These are phyloP conservation scores for Magallana nippona DNA, from an alignment of 2,888 invertebrate species.

Conservation along the genomic window DNA sequence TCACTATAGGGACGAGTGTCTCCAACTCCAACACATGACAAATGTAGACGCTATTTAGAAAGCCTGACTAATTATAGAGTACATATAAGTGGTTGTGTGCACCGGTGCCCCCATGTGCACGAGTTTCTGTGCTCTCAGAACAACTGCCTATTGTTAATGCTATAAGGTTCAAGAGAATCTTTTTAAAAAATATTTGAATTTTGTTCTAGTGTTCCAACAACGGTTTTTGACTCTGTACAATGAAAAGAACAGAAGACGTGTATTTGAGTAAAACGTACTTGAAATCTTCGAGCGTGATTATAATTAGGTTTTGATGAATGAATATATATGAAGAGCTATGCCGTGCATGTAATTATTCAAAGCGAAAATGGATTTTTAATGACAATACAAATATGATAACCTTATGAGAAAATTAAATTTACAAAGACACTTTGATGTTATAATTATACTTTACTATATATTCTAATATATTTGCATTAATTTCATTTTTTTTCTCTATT, in stretches of 20 bases:
- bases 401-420: not conserved
- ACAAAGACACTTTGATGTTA: conserved; percentile 4
- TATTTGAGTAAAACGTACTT: not conserved
- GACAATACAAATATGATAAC: not conserved
- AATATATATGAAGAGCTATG: conserved; percentile 3
- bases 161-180: not conserved
- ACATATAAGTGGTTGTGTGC: not conserved
- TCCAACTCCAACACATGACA: not conserved
- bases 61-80: conserved; percentile 9
- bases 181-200: not conserved
- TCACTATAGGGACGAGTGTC: not conserved
- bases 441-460: not conserved
- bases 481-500: not conserved
- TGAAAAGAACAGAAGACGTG: too few species aligned
- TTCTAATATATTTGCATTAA: conserved; percentile 4
- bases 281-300: not conserved
- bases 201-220: not conserved
- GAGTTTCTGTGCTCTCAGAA: not conserved
- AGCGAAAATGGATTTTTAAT: conserved; percentile 23
- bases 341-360: not conserved
- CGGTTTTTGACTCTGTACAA: too few species aligned
- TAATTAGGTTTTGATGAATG: conserved; percentile 23
- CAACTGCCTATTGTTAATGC: not conserved
- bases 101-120: not conserved
- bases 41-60: conserved; percentile 4